Conservation (phyloP, 1,140 invertebrate genomes). For the Caenorhabditis remanei region DNA sequence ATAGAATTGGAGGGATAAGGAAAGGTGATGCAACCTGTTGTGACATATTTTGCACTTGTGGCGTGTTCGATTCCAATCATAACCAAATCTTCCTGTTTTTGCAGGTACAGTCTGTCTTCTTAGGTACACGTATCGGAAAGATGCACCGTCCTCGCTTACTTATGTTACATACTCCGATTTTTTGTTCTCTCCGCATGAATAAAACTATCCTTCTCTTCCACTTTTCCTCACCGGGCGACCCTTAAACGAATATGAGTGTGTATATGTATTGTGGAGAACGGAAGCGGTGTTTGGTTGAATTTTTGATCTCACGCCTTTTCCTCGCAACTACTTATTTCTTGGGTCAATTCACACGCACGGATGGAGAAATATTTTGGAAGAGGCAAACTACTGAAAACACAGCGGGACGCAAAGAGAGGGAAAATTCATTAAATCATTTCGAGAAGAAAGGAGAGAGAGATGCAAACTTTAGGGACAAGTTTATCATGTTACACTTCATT, state of each 20-base stretch:
- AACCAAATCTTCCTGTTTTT: no score
- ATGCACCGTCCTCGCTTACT: no score
- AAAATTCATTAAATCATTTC: not conserved
- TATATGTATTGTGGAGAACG: conserved; percentile 2
- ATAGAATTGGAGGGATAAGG: not conserved
- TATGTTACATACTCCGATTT: no score
- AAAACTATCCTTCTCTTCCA: not conserved
- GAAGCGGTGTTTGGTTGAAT: not conserved
- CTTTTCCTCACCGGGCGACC: not conserved
- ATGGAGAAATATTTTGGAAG: not conserved
- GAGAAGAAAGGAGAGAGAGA: not conserved
- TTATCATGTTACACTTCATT: conserved; percentile 45
- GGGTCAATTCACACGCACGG: conserved; percentile 25
- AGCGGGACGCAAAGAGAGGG: no score
- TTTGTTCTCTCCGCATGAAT: not conserved
- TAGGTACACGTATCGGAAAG: no score
- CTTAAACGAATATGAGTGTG: conserved; percentile 1
- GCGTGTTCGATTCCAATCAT: no score
- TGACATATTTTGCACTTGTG: not conserved
- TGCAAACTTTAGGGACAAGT: conserved; percentile 14
- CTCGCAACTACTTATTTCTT: conserved; percentile 11
- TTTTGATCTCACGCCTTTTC: conserved; percentile 20
- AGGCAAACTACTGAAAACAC: not conserved
- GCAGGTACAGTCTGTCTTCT: no score
- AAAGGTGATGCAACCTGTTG: conserved; percentile 18